A percentile compares a stretch with the other conserved stretches of the same genome.
Evolutionary conservation across 2,888 invertebrate species (phyloP).

Genomic region (Athalia cordata): DNA sequence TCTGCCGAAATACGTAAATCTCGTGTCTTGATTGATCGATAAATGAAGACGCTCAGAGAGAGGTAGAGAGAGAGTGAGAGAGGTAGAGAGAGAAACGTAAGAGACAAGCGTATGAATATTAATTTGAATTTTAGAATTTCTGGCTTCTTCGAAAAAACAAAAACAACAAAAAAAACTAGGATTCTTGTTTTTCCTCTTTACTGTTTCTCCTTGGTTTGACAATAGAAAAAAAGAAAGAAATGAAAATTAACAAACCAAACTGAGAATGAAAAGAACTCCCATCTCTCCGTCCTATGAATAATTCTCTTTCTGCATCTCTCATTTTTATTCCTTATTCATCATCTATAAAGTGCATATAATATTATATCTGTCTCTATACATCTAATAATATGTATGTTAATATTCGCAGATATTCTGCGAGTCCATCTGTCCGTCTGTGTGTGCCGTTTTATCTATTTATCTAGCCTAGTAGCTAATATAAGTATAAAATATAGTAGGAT

Average conservation of each 20-base stretch:
- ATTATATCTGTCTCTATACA: background rate
- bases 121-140: background rate
- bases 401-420: conserved; percentile 30
- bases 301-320: conserved; percentile 43
- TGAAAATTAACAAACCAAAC: background rate
- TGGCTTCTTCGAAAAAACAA: background rate
- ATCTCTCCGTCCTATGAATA: background rate
- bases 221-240: background rate
- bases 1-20: conserved; percentile 42
- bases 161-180: background rate
- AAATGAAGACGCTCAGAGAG: background rate
- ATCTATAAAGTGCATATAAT: background rate
- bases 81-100: background rate
- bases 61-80: background rate
- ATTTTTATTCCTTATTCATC: conserved; percentile 15
- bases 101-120: too few relatives aligned
- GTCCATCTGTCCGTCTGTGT: conserved; percentile 63
- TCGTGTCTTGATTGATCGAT: conserved; percentile 10
- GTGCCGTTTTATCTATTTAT: conserved; percentile 68
- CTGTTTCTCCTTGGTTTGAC: background rate
- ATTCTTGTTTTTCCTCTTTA: background rate
- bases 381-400: conserved; percentile 15
- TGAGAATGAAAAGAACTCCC: too few relatives aligned
- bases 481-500: conserved; percentile 44
- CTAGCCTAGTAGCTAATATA: conserved; percentile 58